A percentile compares a stretch with the other conserved stretches of the same genome.
Conservation (phyloP, 2,113 vertebrate genomes). For the Oryzias javanicus region DNA sequence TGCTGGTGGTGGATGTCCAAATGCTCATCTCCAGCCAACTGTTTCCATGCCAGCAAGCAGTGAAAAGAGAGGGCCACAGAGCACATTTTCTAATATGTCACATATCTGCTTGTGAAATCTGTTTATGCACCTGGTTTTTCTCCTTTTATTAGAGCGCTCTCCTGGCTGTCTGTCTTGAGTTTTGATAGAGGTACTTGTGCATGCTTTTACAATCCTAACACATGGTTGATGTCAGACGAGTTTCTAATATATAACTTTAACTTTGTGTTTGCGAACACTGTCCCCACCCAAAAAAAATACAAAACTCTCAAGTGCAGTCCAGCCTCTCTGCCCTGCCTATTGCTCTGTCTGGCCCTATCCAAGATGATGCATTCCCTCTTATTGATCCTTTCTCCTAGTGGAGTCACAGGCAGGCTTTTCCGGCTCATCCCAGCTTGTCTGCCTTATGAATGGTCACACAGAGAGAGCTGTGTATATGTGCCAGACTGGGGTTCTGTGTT, state of each 20-base stretch:
- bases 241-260: conserved; percentile 39
- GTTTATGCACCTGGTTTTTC: not conserved
- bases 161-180: conserved; percentile 23
- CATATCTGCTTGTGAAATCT: not conserved
- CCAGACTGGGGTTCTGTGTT: conserved; percentile 61
- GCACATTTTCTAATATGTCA: conserved; percentile 28
- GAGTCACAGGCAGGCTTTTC: conserved; percentile 66
- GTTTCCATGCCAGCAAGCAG: conserved; percentile 46
- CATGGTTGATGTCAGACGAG: conserved; percentile 35
- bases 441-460: conserved; percentile 69
- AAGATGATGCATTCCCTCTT: conserved; percentile 73
- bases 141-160: not conserved
- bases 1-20: conserved; percentile 53
- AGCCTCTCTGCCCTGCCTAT: conserved; percentile 62
- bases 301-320: conserved; percentile 64
- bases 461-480: conserved; percentile 65
- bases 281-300: conserved; percentile 58
- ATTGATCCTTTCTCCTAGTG: conserved; percentile 73
- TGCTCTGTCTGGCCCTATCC: conserved; percentile 66
- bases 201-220: conserved; percentile 59
- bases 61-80: conserved; percentile 10
- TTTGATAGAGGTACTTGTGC: conserved; percentile 29
- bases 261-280: conserved; percentile 43
- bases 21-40: conserved; percentile 57
- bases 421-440: conserved; percentile 67